These are phyloP conservation scores for Ceratothoa steindachneri DNA, from an alignment of 2,888 invertebrate species.

Conservation along the genomic window DNA sequence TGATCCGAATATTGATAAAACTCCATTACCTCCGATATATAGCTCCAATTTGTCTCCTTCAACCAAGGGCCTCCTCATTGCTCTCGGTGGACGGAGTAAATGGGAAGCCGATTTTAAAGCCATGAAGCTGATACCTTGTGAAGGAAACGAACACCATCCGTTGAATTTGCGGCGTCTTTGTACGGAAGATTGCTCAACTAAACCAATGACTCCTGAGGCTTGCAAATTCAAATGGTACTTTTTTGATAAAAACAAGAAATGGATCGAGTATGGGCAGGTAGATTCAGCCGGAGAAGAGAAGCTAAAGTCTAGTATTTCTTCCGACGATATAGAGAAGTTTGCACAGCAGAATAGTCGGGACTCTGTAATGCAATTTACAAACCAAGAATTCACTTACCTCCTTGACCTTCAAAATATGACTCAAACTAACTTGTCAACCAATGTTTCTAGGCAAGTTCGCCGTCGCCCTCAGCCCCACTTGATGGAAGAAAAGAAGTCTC, in stretches of 20 bases:
- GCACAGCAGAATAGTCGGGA: background rate
- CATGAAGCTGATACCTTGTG: slow-evolving; percentile 21
- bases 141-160: slow-evolving; percentile 13
- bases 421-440: slow-evolving; percentile 22
- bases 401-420: slow-evolving; percentile 25
- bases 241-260: slow-evolving; percentile 18
- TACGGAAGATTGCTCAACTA: slow-evolving; percentile 6
- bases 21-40: slow-evolving; percentile 16
- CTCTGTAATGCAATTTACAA: slow-evolving; percentile 15
- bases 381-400: slow-evolving; percentile 10
- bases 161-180: slow-evolving; percentile 23
- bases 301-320: slow-evolving; percentile 19
- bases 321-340: slow-evolving; percentile 26
- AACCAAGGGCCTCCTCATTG: background rate
- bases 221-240: slow-evolving; percentile 24
- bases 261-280: slow-evolving; percentile 35
- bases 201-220: background rate
- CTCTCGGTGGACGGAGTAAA: slow-evolving; percentile 20
- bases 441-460: slow-evolving; percentile 11
- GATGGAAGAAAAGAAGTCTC: background rate
- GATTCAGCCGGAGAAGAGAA: slow-evolving; percentile 20
- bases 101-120: slow-evolving; percentile 35
- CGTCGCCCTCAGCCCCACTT: slow-evolving; percentile 25
- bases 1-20: slow-evolving; percentile 16
- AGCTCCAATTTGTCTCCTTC: slow-evolving; percentile 9